Evolutionary conservation across 2,888 invertebrate species (phyloP).

Genomic region (Idaea biselata): DNA sequence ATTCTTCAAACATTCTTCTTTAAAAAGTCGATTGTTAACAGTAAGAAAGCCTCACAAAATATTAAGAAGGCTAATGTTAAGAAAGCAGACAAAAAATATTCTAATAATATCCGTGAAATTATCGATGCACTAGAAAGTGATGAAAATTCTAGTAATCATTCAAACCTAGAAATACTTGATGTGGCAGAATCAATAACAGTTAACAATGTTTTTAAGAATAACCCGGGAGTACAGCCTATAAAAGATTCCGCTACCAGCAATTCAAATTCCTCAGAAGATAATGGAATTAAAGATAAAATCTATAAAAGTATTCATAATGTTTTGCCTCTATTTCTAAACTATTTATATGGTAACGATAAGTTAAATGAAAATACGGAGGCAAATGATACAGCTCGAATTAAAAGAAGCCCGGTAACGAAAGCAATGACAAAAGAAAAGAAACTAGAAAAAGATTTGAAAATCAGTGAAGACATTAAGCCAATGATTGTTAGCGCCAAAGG

Average conservation of each 20-base stretch:
- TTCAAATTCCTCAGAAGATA: not conserved
- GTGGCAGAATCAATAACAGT: slow-evolving; percentile 45
- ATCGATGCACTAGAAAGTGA: slow-evolving; percentile 57
- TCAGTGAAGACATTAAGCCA: slow-evolving; percentile 30
- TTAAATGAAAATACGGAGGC: slow-evolving; percentile 21
- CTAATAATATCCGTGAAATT: slow-evolving; percentile 68
- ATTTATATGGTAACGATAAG: slow-evolving; percentile 40
- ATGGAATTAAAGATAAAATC: not conserved
- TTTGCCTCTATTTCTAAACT: slow-evolving; percentile 54
- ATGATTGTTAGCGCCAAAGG: slow-evolving; percentile 38
- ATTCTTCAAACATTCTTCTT: slow-evolving; percentile 43
- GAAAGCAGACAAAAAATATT: slow-evolving; percentile 26
- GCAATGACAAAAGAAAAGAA: slow-evolving; percentile 19
- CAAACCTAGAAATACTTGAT: slow-evolving; percentile 41
- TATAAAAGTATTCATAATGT: slow-evolving; percentile 31
- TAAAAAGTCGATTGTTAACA: slow-evolving; percentile 22
- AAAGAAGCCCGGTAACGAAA: slow-evolving; percentile 25
- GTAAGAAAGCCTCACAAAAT: slow-evolving; percentile 8
- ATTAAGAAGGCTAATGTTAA: slow-evolving; percentile 15
- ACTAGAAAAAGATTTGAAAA: slow-evolving; percentile 15
- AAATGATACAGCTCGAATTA: slow-evolving; percentile 22
- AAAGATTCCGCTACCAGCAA: not conserved
- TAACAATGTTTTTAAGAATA: not conserved
- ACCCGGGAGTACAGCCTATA: not conserved
- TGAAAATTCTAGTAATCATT: slow-evolving; percentile 26